phyloP scores from a whole-genome alignment of 2,888 invertebrate genomes.

The Platerodrilus igneus region DNA sequence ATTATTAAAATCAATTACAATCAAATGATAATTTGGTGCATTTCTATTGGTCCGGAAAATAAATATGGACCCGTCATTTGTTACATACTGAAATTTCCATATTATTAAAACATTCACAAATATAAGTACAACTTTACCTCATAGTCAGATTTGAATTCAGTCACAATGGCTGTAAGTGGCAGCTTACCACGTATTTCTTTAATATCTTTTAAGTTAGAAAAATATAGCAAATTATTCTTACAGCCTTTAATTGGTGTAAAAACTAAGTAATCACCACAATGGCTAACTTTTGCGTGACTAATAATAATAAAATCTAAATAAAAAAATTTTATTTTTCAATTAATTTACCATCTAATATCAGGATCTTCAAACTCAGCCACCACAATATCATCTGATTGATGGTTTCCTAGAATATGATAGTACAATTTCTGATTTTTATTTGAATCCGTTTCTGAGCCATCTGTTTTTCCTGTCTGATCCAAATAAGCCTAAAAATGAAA shows the following conservation, averaged over 20 bases:
- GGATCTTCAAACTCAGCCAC: slow-evolving; percentile 90
- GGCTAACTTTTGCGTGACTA: slow-evolving; percentile 80
- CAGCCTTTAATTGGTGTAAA: slow-evolving; percentile 82
- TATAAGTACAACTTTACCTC: no score
- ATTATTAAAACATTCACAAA: slow-evolving; percentile 9
- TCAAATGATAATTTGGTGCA: slow-evolving; percentile 86
- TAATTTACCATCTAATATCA: slow-evolving; percentile 81
- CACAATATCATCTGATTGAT: slow-evolving; percentile 80
- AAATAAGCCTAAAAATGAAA: slow-evolving; percentile 65
- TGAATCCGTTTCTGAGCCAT: slow-evolving; percentile 86
- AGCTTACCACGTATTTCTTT: slow-evolving; percentile 61
- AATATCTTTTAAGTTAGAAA: slow-evolving; percentile 67
- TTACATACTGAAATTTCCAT: slow-evolving; percentile 68
- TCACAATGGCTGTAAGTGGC: slow-evolving; percentile 73
- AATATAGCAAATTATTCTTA: slow-evolving; percentile 86
- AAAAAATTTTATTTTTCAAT: background rate
- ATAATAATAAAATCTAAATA: slow-evolving; percentile 28
- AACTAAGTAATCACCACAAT: slow-evolving; percentile 88
- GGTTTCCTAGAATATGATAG: slow-evolving; percentile 84
- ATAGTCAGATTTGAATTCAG: slow-evolving; percentile 89
- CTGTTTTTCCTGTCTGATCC: slow-evolving; percentile 73
- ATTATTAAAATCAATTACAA: slow-evolving; percentile 74
- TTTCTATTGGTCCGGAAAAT: slow-evolving; percentile 90
- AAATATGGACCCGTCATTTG: slow-evolving; percentile 77
- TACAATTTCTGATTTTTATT: slow-evolving; percentile 90